phyloP scores from a whole-genome alignment of 2,888 invertebrate genomes.

The Sicus ferrugineus region DNA sequence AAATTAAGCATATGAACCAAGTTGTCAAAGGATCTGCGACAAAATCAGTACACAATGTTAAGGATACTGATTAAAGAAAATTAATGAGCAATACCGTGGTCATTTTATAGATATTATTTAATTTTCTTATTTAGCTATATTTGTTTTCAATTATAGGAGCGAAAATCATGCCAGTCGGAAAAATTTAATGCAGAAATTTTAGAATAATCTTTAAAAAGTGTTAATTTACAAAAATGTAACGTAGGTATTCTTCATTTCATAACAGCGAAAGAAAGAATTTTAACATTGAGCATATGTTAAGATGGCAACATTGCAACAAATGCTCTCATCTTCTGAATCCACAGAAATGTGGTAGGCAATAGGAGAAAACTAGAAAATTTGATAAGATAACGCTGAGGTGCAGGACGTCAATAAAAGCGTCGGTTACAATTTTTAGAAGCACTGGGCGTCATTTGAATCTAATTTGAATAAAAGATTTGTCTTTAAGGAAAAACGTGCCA shows the following conservation, averaged over 20 bases:
- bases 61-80: no score
- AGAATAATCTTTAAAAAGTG: no score
- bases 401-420: conserved; percentile 10
- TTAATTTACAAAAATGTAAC: no score
- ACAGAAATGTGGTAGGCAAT: background rate
- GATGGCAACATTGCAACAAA: background rate
- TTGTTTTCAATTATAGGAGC: no score
- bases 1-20: no score
- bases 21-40: no score
- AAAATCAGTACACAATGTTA: no score
- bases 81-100: no score
- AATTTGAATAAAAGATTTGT: background rate
- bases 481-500: background rate
- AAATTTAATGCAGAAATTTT: background rate
- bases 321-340: background rate
- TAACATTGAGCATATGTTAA: background rate
- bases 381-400: conserved; percentile 5
- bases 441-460: background rate
- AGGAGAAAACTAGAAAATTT: conserved; percentile 11
- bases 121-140: no score
- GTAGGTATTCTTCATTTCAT: no score
- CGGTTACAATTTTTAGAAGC: background rate
- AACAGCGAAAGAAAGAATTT: background rate
- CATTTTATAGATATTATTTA: no score
- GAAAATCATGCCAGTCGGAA: no score